Conservation (phyloP, 2,113 vertebrate species). For the Lethenteron reissneri region DNA sequence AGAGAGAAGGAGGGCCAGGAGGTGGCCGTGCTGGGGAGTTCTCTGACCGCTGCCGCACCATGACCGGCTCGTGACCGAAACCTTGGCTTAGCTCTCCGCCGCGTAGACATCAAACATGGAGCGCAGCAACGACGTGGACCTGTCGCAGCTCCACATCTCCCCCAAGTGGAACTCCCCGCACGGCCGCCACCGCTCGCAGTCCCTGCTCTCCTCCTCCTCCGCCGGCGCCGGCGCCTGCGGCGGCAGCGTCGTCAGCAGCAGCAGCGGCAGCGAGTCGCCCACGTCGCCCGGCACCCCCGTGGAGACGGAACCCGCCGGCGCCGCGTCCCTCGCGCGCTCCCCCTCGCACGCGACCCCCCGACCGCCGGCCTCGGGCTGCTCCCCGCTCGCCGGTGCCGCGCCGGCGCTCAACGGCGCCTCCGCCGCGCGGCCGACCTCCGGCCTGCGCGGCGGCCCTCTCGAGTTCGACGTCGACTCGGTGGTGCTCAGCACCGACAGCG, state of each 20-base stretch:
- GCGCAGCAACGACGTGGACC: background rate
- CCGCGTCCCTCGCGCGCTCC: too few species aligned
- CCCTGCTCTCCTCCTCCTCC: background rate
- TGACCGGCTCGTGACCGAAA: background rate
- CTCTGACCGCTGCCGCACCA: background rate
- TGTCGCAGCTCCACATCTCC: constrained; percentile 2
- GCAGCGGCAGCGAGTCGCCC: constrained; percentile 48
- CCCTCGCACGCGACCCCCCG: too few species aligned
- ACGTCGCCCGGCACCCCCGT: constrained; percentile 47
- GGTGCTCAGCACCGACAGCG: constrained; percentile 54
- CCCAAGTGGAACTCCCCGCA: background rate
- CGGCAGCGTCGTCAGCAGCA: constrained; percentile 23
- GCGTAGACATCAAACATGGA: background rate
- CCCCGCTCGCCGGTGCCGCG: too few species aligned
- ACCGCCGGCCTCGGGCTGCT: too few species aligned
- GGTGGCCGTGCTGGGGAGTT: background rate
- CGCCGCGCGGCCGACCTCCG: too few species aligned
- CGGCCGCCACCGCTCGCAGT: background rate
- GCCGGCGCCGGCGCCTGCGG: background rate
- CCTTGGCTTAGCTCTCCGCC: background rate
- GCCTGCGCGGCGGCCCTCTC: too few species aligned
- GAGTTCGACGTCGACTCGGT: constrained; percentile 13
- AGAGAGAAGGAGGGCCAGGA: background rate
- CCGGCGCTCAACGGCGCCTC: too few species aligned
- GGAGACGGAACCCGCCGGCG: too few species aligned